Evolutionary conservation across 2,797 vertebrate genomes (phyloP).

Genomic region (Chlorospingus flavigularis): DNA sequence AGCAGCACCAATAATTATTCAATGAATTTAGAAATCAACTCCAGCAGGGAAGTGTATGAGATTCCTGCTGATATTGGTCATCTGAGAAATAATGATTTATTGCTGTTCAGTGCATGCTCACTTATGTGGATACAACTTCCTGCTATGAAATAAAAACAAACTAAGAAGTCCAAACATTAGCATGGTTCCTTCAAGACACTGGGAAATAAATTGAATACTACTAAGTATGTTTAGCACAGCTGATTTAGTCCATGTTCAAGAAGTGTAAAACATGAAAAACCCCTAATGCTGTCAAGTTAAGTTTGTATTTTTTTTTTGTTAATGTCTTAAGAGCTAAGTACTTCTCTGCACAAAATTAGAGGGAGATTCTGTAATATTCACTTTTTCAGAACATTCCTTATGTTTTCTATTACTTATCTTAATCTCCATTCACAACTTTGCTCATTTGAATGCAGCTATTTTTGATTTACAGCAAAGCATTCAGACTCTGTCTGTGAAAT

Average conservation of each 20-base stretch:
- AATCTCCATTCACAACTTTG: not conserved
- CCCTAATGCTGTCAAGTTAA: not conserved
- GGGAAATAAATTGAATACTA: constrained; percentile 67
- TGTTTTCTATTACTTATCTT: not conserved
- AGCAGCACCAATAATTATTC: constrained; percentile 78
- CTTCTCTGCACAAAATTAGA: not conserved
- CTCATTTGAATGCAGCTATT: not conserved
- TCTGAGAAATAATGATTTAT: constrained; percentile 81
- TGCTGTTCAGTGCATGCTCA: constrained; percentile 68
- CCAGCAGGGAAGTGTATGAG: constrained; percentile 76
- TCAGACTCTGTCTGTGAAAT: not conserved
- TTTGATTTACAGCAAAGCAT: not conserved
- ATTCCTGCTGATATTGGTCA: constrained; percentile 78
- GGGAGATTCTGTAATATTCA: not conserved
- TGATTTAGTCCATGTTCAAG: constrained; percentile 42
- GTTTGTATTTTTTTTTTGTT: not conserved
- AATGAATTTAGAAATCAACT: constrained; percentile 78
- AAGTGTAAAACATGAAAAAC: constrained; percentile 35
- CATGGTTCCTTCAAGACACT: constrained; percentile 47
- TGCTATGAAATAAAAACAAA: constrained; percentile 73
- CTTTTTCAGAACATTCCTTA: not conserved
- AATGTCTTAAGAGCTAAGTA: not conserved
- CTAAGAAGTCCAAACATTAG: constrained; percentile 57
- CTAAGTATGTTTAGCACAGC: constrained; percentile 57
- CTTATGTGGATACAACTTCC: constrained; percentile 71